Evolutionary conservation across 2,888 invertebrate species (phyloP), one percentile per base, ranked within the genome.

Genomic region (Caenorhabditis wallacei): DNA sequence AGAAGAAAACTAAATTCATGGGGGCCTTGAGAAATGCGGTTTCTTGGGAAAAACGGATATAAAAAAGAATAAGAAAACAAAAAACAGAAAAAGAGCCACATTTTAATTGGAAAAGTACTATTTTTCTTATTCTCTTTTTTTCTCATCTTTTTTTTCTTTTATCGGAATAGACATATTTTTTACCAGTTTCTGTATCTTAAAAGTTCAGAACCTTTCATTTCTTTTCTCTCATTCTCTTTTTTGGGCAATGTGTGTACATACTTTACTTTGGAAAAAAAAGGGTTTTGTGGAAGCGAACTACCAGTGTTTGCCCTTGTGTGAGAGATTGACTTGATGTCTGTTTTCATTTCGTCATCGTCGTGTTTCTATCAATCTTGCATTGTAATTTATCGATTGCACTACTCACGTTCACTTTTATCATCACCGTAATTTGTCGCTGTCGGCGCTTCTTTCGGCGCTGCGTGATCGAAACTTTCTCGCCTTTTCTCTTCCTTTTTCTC

Each of bases 301-400:
- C 66, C 51, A 20, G 54, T 69, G 40, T 78, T 78, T 78, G 78
- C 69, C 63, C 69, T 78, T 59, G 69, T 78, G 61, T 69, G 24
- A 76, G 53, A 61, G 57, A 63, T 48, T 51, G 61, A 68, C 68
- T 59, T 51, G 51, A 48, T 57, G 66, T 68, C 75, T 76, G 78
- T 75, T 76, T 76, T 82, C 81, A 53, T 75, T 64, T 56, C 66
- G 66, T 66, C 54, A 51, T 59, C 30, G 54, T 56, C 54, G 30
- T 76, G 76, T 78, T 74, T 74, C 74, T 74, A 66, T 74, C 80
- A 69, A 72, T 80, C 71, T 64, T 80, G 20, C 51, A 30, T 59
- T 74, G 68, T 68, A 74, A 69, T 69, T 74, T 63, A 72, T 69
- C 54, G 71, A 69, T 80, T 61, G 43, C 48, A 68, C 74, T 26